A percentile compares a stretch with the other conserved stretches of the same genome.
These are phyloP conservation scores for Agrotis segetum DNA, from an alignment of 2,888 invertebrate species.

Conservation along the genomic window DNA sequence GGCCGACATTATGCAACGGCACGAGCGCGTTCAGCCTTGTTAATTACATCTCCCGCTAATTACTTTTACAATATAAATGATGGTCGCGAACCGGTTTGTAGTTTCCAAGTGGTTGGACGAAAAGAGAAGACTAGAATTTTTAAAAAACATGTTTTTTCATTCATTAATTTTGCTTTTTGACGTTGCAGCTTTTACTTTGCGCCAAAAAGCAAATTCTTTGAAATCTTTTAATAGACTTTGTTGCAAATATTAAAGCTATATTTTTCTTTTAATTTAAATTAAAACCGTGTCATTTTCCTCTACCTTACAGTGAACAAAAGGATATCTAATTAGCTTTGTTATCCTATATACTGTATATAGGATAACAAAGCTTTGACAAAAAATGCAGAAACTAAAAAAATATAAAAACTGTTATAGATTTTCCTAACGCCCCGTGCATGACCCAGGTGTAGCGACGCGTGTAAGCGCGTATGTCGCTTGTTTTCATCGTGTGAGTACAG, in stretches of 20 bases:
- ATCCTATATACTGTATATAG: background rate
- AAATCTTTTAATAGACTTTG: background rate
- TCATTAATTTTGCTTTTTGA: slow-evolving; percentile 11
- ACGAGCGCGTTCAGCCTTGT: slow-evolving; percentile 79
- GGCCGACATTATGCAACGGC: slow-evolving; percentile 84
- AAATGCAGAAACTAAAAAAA: slow-evolving; percentile 2
- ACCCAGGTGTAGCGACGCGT: background rate
- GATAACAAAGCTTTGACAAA: too few relatives aligned
- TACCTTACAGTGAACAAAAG: background rate
- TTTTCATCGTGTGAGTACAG: too few relatives aligned
- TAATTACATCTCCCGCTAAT: slow-evolving; percentile 84
- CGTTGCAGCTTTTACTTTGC: background rate
- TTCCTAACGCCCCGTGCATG: background rate
- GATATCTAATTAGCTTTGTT: background rate
- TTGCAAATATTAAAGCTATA: background rate
- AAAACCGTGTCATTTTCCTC: background rate
- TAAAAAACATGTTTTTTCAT: background rate
- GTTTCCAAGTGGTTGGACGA: slow-evolving; percentile 39
- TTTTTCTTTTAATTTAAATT: background rate
- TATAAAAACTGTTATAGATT: background rate
- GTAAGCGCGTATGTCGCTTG: too few relatives aligned
- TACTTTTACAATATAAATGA: slow-evolving; percentile 76
- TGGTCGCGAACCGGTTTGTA: slow-evolving; percentile 54
- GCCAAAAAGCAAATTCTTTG: background rate
- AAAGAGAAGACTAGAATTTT: slow-evolving; percentile 7